These are phyloP conservation scores for Colostygia pectinataria DNA, from an alignment of 2,888 invertebrate species.

Conservation along the genomic window DNA sequence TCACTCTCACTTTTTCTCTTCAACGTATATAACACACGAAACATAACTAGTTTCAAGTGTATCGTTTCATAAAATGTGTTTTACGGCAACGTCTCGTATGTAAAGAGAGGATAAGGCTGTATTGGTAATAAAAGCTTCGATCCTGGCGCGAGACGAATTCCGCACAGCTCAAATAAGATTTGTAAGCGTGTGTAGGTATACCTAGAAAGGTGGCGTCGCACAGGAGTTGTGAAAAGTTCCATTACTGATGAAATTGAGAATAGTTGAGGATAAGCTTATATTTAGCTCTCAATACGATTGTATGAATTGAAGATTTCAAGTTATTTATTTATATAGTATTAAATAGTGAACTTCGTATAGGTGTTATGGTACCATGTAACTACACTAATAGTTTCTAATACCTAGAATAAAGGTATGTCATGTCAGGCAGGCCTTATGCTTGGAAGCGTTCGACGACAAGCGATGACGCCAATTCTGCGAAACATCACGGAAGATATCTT, in stretches of 20 bases:
- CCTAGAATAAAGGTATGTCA: no score
- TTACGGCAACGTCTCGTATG: slow-evolving; percentile 18
- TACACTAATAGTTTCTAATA: no score
- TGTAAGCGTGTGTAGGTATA: slow-evolving; percentile 52
- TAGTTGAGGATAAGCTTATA: no score
- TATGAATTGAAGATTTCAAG: no score
- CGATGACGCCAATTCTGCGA: no score
- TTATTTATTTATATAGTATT: no score
- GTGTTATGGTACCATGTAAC: no score
- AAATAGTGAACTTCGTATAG: no score
- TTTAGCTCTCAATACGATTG: no score
- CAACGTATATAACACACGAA: slow-evolving; percentile 6
- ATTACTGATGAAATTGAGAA: slow-evolving; percentile 19
- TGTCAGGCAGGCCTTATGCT: no score
- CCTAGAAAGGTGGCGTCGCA: slow-evolving; percentile 24
- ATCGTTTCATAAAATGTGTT: slow-evolving; percentile 15
- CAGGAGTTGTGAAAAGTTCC: slow-evolving; percentile 44
- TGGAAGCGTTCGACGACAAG: no score
- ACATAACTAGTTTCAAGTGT: slow-evolving; percentile 15
- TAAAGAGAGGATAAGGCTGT: slow-evolving; percentile 19
- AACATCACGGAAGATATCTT: no score
- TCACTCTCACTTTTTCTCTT: not conserved
- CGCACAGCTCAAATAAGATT: slow-evolving; percentile 67
- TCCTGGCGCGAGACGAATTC: slow-evolving; percentile 58
- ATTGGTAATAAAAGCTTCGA: slow-evolving; percentile 64